Conservation (phyloP, 37 sponge, comb jelly and placozoan species). For the Cliona cf. orientalis region DNA sequence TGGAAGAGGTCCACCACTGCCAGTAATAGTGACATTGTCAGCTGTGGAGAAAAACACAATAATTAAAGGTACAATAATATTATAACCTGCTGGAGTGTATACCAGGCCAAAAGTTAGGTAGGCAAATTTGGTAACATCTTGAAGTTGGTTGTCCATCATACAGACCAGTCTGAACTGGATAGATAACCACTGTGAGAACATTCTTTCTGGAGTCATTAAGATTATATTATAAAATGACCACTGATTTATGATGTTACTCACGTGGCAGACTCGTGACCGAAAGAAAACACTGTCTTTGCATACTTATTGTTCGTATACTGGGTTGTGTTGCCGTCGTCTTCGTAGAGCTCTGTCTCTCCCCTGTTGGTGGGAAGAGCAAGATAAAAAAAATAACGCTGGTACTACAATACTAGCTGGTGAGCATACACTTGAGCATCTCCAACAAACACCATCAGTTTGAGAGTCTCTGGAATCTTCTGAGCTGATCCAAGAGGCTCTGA, state of each 20-base stretch:
- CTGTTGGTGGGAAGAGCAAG: no score
- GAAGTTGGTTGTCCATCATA: constrained; percentile 7
- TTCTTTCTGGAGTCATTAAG: not conserved
- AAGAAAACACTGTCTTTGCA: constrained; percentile 13
- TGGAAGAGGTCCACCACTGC: constrained; percentile 7
- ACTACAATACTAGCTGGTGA: not conserved
- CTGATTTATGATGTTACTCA: not conserved
- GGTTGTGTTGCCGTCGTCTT: constrained; percentile 67
- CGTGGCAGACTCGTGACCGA: not conserved
- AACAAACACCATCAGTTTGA: constrained; percentile 57
- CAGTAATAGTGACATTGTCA: constrained; percentile 10
- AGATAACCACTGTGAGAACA: constrained; percentile 1
- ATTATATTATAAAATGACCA: not conserved
- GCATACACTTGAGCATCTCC: constrained; percentile 35
- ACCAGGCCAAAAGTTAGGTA: constrained; percentile 63
- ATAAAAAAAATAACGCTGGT: not conserved
- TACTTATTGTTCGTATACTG: constrained; percentile 10
- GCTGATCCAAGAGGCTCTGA: constrained; percentile 58
- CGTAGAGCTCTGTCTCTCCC: constrained; percentile 40
- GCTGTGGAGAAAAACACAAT: no score
- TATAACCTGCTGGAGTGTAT: no score
- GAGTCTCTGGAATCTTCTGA: constrained; percentile 38
- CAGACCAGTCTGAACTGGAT: not conserved
- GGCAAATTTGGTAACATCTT: constrained; percentile 48
- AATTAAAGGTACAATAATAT: no score